Conservation (phyloP, 2,113 vertebrate species). For the Vulpes vulpes region DNA sequence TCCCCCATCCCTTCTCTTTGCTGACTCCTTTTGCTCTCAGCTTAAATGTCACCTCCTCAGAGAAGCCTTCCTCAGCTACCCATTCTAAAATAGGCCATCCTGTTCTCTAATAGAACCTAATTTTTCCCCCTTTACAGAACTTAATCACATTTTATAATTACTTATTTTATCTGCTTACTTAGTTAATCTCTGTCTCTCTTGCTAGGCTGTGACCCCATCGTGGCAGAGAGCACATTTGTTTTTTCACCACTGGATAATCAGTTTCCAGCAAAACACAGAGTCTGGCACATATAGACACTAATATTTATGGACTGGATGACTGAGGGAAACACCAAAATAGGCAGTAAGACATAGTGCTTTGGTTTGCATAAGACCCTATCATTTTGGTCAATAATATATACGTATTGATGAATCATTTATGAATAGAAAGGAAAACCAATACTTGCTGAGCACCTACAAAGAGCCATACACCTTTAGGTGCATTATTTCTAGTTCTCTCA, state of each 20-base stretch:
- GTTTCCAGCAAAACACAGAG: background rate
- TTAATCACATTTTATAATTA: constrained; percentile 52
- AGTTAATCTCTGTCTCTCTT: background rate
- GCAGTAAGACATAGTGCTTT: background rate
- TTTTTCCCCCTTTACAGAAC: background rate
- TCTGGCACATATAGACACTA: background rate
- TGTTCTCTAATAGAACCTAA: background rate
- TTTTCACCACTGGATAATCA: background rate
- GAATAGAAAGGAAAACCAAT: background rate
- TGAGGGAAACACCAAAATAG: background rate
- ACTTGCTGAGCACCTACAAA: background rate
- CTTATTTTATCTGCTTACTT: constrained; percentile 42
- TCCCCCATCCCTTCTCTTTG: background rate
- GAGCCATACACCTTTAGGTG: background rate
- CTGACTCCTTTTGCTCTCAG: background rate
- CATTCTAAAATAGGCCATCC: background rate
- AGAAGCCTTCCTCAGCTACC: background rate
- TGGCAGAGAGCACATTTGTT: background rate
- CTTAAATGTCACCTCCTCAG: constrained; percentile 48
- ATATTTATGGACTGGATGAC: background rate
- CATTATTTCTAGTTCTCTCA: constrained; percentile 29
- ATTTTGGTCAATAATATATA: background rate
- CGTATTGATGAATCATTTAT: background rate
- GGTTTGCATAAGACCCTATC: background rate
- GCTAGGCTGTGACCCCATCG: background rate